Conservation (phyloP, 1,140 invertebrate genomes). For the Leptinotarsa undecemlineata region DNA sequence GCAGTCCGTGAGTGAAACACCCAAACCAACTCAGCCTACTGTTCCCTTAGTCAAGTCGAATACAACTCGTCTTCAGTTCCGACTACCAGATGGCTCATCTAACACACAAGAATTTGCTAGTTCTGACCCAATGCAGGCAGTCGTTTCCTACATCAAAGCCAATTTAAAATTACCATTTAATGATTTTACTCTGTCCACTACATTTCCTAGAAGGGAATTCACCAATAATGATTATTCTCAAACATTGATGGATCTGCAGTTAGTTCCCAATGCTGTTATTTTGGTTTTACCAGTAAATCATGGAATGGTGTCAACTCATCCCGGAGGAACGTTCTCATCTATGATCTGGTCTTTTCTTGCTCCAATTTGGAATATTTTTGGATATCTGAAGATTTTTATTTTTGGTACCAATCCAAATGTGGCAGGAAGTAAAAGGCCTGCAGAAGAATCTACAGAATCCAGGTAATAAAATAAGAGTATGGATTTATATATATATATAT, state of each 20-base stretch:
- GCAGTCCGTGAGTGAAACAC: slow-evolving; percentile 28
- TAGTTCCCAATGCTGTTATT: slow-evolving; percentile 79
- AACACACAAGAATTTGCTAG: slow-evolving; percentile 55
- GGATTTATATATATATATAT: too few species aligned
- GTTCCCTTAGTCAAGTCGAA: slow-evolving; percentile 25
- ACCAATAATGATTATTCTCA: slow-evolving; percentile 63
- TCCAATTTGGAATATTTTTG: slow-evolving; percentile 56
- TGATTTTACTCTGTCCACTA: slow-evolving; percentile 72
- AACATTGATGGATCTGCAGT: slow-evolving; percentile 69
- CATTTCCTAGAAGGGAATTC: slow-evolving; percentile 79
- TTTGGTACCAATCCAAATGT: slow-evolving; percentile 41
- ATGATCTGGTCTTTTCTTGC: slow-evolving; percentile 56
- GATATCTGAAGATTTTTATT: slow-evolving; percentile 52
- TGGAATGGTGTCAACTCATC: slow-evolving; percentile 46
- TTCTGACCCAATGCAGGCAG: slow-evolving; percentile 53
- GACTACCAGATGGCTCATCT: slow-evolving; percentile 73
- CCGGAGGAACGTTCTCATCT: slow-evolving; percentile 47
- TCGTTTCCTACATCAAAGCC: slow-evolving; percentile 51
- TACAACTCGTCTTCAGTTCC: slow-evolving; percentile 76
- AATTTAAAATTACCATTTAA: slow-evolving; percentile 57
- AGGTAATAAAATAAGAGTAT: slow-evolving; percentile 1
- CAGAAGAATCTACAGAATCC: slow-evolving; percentile 1
- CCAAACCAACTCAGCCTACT: slow-evolving; percentile 6
- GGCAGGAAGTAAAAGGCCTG: slow-evolving; percentile 14
- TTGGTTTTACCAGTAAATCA: slow-evolving; percentile 67